Conservation (phyloP, 2,113 vertebrate species). For the Crotalus tigris region DNA sequence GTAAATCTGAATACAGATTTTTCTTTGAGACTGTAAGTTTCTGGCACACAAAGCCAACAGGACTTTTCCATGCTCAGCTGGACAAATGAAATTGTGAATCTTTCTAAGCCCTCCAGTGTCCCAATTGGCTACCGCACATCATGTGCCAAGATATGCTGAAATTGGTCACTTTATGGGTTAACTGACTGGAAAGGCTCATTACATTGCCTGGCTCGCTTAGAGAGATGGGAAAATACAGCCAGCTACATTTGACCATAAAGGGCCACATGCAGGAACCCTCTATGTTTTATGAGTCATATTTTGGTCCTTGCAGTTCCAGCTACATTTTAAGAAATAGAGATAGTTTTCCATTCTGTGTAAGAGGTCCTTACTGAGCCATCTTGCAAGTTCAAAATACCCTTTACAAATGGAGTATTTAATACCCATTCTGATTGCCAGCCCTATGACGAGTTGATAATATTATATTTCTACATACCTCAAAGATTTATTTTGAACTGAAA, state of each 20-base stretch:
- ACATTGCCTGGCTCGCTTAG: neutral
- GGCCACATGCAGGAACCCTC: neutral
- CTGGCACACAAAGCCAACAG: neutral
- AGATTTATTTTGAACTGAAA: neutral
- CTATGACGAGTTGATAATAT: neutral
- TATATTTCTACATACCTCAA: neutral
- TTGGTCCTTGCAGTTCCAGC: neutral
- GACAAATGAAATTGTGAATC: conserved; percentile 9
- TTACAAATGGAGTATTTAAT: neutral
- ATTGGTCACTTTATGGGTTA: neutral
- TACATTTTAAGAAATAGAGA: neutral
- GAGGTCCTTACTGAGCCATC: neutral
- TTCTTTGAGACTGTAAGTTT: neutral
- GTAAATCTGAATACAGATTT: neutral
- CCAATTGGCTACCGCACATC: neutral
- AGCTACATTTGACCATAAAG: neutral
- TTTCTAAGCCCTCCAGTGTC: neutral
- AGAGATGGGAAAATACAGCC: neutral
- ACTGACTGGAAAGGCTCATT: neutral
- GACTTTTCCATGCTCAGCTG: conserved; percentile 10
- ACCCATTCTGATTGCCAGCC: neutral
- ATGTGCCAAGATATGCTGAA: neutral
- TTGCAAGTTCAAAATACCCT: neutral
- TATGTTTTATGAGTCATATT: neutral
- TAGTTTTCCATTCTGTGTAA: neutral